phyloP scores from a whole-genome alignment of 2,113 vertebrate genomes.

The Mesitornis unicolor region DNA sequence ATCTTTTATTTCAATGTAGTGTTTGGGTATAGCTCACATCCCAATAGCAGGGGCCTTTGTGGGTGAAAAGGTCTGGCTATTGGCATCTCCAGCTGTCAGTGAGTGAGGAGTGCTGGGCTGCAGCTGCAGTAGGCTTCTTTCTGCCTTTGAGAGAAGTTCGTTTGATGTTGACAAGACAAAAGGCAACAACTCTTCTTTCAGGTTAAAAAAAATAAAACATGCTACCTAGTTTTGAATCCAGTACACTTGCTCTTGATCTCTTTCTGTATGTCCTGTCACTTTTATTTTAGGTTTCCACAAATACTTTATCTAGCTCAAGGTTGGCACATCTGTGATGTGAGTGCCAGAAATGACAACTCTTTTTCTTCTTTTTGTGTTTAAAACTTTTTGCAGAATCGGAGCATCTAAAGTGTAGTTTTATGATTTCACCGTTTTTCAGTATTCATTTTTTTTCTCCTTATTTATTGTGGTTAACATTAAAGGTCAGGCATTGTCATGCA shows the following conservation, averaged over 20 bases:
- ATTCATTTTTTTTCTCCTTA: neutral
- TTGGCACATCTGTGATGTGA: neutral
- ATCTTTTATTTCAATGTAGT: neutral
- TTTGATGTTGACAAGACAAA: conserved; percentile 13
- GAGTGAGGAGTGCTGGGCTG: neutral
- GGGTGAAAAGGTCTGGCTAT: neutral
- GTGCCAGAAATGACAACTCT: conserved; percentile 14
- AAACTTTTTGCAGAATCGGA: neutral
- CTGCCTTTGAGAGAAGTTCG: neutral
- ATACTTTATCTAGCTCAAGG: neutral
- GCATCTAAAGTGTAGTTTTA: neutral
- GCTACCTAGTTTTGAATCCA: neutral
- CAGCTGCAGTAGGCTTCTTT: neutral
- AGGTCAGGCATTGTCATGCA: neutral
- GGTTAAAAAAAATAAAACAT: neutral
- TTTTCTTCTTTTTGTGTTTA: neutral
- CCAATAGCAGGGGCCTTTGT: neutral
- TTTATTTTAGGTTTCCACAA: neutral
- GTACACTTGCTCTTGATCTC: neutral
- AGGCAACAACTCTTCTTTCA: neutral
- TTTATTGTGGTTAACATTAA: neutral
- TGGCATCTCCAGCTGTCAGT: neutral
- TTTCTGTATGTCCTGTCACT: neutral
- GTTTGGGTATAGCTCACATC: neutral
- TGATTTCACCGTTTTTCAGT: neutral